A percentile compares a stretch with the other conserved stretches of the same genome.
These are phyloP conservation scores for Hyles lineata DNA, from an alignment of 2,888 invertebrate species.

Conservation along the genomic window DNA sequence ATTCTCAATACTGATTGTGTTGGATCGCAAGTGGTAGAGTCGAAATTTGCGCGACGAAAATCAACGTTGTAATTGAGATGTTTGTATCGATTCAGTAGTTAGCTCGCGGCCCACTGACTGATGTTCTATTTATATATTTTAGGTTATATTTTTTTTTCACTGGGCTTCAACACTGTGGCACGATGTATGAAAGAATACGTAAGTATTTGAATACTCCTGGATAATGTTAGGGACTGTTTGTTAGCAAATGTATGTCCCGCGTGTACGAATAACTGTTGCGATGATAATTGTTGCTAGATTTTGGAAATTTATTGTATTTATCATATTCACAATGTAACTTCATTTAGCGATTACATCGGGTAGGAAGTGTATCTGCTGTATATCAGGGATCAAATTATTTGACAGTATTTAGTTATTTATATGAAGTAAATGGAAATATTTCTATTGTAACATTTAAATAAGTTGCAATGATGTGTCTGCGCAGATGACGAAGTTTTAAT, in stretches of 20 bases:
- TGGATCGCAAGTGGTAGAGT: background rate
- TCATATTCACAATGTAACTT: slow-evolving; percentile 13
- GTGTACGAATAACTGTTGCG: slow-evolving; percentile 16
- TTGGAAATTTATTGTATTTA: slow-evolving; percentile 24
- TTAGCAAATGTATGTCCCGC: slow-evolving; percentile 3
- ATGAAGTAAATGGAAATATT: slow-evolving; percentile 32
- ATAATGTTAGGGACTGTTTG: background rate
- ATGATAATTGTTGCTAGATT: slow-evolving; percentile 16
- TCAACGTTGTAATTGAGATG: slow-evolving; percentile 28
- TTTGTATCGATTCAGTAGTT: slow-evolving; percentile 27
- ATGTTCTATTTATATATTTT: slow-evolving; percentile 75
- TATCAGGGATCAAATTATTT: slow-evolving; percentile 49
- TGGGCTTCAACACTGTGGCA: slow-evolving; percentile 47
- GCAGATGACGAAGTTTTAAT: too few relatives aligned
- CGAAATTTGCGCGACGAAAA: slow-evolving; percentile 25
- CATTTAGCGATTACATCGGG: slow-evolving; percentile 1
- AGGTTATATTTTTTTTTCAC: slow-evolving; percentile 67
- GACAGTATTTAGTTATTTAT: slow-evolving; percentile 52
- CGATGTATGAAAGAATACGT: slow-evolving; percentile 21
- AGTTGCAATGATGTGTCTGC: too few relatives aligned
- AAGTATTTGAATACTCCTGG: slow-evolving; percentile 11
- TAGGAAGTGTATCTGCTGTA: slow-evolving; percentile 18
- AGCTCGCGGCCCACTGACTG: slow-evolving; percentile 75
- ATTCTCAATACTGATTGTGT: background rate
- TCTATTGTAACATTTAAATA: slow-evolving; percentile 2